These are phyloP conservation scores for Sebastes aleutianus DNA, from an alignment of 2,797 vertebrate genomes.

Conservation along the genomic window DNA sequence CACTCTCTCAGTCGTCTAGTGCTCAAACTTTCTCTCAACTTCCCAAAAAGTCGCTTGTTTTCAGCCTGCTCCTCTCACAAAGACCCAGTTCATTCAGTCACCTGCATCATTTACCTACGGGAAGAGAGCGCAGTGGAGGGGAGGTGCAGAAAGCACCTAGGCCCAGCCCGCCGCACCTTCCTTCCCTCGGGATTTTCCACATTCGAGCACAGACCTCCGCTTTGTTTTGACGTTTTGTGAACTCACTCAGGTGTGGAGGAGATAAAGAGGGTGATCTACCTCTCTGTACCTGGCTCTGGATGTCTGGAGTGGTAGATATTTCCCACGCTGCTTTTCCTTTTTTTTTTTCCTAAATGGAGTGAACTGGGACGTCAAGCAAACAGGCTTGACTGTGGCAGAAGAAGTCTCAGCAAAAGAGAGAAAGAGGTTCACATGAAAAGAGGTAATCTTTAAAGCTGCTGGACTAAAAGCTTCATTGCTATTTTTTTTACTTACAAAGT, in stretches of 20 bases:
- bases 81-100: constrained; percentile 42
- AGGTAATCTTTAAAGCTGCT: constrained; percentile 21
- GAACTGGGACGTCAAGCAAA: constrained; percentile 19
- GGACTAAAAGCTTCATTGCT: not conserved
- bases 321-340: constrained; percentile 51
- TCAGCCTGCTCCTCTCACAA: constrained; percentile 9
- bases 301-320: constrained; percentile 44
- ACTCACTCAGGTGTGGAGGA: constrained; percentile 30
- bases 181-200: constrained; percentile 55
- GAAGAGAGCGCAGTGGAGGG: constrained; percentile 28
- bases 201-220: constrained; percentile 40
- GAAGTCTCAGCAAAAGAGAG: constrained; percentile 24
- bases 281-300: constrained; percentile 40
- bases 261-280: constrained; percentile 35
- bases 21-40: constrained; percentile 19
- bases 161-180: constrained; percentile 47
- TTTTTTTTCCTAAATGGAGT: constrained; percentile 19
- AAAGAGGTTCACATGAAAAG: constrained; percentile 9
- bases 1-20: not conserved
- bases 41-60: constrained; percentile 10
- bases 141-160: constrained; percentile 57
- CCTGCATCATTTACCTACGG: constrained; percentile 56
- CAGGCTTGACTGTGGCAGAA: constrained; percentile 30
- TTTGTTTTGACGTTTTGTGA: constrained; percentile 55
- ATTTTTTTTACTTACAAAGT: not conserved